Base-by-base conservation (phyloP, 2,113 vertebrate genomes). In the Hypanus sabinus region DNA sequence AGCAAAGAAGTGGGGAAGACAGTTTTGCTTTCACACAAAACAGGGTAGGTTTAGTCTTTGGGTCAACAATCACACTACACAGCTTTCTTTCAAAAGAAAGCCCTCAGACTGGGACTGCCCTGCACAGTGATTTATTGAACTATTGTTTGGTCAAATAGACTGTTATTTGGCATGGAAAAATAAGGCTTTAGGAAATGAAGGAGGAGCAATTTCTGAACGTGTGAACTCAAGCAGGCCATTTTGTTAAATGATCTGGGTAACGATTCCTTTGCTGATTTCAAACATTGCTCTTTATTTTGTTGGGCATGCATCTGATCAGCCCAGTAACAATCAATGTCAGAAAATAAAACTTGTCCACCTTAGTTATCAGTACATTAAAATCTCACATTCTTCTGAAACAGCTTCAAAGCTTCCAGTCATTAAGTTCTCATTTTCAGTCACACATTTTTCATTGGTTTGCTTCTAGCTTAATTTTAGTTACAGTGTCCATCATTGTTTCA, bases 151-250 rank as follows among this genome's bases (percentile, higher is more conserved):
- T 90, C 85, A 90, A 90, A 90, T 33, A 8, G n/a, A 30, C 85
- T 57, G n/a, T 65, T 33, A 65, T 65, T 65, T 68, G 85, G 85
- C 60, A 30, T 33, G 30, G 5, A 65, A 90, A 60, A 33, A 20
- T 65, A 65, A n/a, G 85, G 18, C 60, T 90, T 65, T n/a, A 6
- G 85, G 16, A 90, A 90, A 68, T 90, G 30, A 60, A 90, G n/a
- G 85, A 62, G 57, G 60, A 60, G 62, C 60, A 20, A 33, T n/a
- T 90, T 65, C 60, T 90, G 85, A 90, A 90, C n/a, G 62, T 90
- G 85, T 90, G 85, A 90, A 90, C 60, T 90, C 85, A 90, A 68
- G 60, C 85, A 90, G 60, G 60, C 85, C 60, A 68, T 90, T 65
- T 90, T 88, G 57, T 62, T 88, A 62, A 88, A 62, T 88, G 83